Percentiles rank a stretch among this genome's conserved stretches.
phyloP scores from a whole-genome alignment of 2,888 invertebrate species.

The Phytoseiulus persimilis region DNA sequence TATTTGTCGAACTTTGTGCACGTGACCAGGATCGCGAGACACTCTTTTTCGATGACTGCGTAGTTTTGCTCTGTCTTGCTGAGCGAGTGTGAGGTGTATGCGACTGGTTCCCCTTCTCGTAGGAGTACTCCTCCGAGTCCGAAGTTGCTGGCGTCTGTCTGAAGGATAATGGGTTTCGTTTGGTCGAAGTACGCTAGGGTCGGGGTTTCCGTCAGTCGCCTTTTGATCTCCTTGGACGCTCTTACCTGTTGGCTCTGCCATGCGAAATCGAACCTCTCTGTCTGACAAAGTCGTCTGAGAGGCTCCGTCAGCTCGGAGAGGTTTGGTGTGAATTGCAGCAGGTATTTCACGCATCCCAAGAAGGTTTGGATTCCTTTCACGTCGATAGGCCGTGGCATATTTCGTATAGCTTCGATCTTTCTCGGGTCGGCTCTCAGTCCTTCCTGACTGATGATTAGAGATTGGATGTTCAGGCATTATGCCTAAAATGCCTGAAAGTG shows the following conservation, averaged over 20 bases:
- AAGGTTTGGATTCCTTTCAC: not conserved
- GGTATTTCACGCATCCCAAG: not conserved
- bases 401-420: not conserved
- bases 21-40: no score
- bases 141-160: constrained; percentile 46
- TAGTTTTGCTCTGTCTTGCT: no score
- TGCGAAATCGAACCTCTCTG: no score
- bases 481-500: no score
- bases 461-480: no score
- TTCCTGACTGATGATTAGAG: not conserved
- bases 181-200: constrained; percentile 46
- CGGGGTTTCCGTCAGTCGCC: constrained; percentile 41
- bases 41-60: no score
- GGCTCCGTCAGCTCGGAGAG: not conserved
- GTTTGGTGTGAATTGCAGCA: not conserved
- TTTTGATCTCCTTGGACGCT: constrained; percentile 39
- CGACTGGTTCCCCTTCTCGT: constrained; percentile 42
- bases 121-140: constrained; percentile 47
- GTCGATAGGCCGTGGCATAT: not conserved
- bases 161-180: constrained; percentile 45
- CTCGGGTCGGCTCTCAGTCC: not conserved
- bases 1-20: no score
- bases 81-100: not conserved
- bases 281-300: no score
- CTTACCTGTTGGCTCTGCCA: not conserved